Percentiles rank a stretch among this genome's conserved stretches.
phyloP scores from a whole-genome alignment of 2,888 invertebrate genomes.

The Cyrtodaria siliqua region DNA sequence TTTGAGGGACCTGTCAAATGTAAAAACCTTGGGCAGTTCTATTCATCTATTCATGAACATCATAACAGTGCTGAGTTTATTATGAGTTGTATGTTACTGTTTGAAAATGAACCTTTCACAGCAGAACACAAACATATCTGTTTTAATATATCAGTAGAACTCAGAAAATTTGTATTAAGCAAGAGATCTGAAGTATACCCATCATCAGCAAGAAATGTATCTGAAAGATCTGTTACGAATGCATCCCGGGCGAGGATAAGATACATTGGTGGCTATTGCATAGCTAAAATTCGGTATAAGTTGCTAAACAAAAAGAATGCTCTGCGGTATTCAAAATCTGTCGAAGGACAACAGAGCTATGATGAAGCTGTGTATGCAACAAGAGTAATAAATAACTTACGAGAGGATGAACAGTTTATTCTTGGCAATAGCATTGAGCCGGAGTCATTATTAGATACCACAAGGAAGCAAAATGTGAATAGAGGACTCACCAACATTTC shows the following conservation, averaged over 20 bases:
- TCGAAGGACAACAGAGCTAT: conserved; percentile 11
- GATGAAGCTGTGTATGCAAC: conserved; percentile 34
- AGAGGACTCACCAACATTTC: conserved; percentile 53
- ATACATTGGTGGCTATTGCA: conserved; percentile 52
- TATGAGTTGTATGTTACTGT: conserved; percentile 23
- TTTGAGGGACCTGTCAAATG: conserved; percentile 19
- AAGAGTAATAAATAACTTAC: conserved; percentile 27
- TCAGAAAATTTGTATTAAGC: conserved; percentile 25
- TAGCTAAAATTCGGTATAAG: too few relatives aligned
- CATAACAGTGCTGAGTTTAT: conserved; percentile 27
- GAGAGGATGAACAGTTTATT: conserved; percentile 43
- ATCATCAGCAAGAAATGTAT: conserved; percentile 7
- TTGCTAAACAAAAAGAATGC: conserved; percentile 20
- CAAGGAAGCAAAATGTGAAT: conserved; percentile 39
- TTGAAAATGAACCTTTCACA: conserved; percentile 32
- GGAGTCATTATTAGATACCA: conserved; percentile 43
- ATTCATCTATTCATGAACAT: conserved; percentile 15
- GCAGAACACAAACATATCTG: conserved; percentile 29
- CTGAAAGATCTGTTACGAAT: conserved; percentile 39
- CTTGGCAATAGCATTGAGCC: conserved; percentile 27
- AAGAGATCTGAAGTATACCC: conserved; percentile 12
- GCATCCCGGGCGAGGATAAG: conserved; percentile 50
- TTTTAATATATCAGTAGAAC: conserved; percentile 26
- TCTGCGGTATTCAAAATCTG: conserved; percentile 21
- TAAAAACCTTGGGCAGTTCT: conserved; percentile 29